Conservation (phyloP, 1,140 invertebrate species). For the Bombus fervidus region DNA sequence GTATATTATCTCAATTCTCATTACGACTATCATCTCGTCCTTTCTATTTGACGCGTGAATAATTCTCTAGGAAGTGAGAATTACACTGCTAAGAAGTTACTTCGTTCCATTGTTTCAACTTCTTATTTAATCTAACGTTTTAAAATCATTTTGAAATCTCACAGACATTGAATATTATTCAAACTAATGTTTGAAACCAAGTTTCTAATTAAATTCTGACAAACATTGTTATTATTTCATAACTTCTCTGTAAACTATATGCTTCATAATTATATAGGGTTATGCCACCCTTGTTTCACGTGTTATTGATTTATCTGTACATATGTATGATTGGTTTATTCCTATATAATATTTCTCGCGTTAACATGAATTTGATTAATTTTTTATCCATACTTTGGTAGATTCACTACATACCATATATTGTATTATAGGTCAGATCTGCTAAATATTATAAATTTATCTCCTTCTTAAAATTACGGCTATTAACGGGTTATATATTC, state of each 20-base stretch:
- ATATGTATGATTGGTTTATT: no score
- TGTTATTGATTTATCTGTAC: neutral
- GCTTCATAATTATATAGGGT: neutral
- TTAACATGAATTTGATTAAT: neutral
- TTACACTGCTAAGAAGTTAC: neutral
- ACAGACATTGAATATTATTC: neutral
- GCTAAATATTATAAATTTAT: neutral
- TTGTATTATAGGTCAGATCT: neutral
- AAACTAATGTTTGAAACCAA: neutral
- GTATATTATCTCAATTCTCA: neutral
- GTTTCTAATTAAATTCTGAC: neutral
- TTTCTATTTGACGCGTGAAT: neutral
- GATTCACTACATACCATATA: neutral
- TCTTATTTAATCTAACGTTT: neutral
- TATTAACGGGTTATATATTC: neutral
- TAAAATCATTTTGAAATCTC: neutral
- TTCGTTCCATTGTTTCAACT: neutral
- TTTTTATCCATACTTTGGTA: neutral
- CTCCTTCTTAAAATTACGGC: neutral
- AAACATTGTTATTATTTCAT: neutral
- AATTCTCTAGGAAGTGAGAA: neutral
- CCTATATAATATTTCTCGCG: no score
- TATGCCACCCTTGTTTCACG: neutral
- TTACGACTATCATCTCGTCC: neutral
- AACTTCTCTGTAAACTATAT: neutral